Evolutionary conservation across 2,888 invertebrate species (phyloP), one percentile per base, ranked within the genome.

Genomic region (Apotomis capreana): DNA sequence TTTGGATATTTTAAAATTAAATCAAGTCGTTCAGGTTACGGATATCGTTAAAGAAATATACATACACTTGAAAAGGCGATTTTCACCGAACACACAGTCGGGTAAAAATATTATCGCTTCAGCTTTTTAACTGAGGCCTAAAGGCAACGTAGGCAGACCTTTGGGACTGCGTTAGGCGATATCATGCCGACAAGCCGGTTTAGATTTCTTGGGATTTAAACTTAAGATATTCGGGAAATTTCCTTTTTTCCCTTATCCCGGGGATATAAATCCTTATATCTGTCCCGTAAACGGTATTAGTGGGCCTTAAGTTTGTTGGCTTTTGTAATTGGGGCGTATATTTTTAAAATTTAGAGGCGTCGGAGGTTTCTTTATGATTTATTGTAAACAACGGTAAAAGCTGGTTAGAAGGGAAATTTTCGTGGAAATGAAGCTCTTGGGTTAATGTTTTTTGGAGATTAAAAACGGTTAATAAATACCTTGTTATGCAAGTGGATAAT

Each of bases 141-240:
- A 13, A n/a, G 70, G 73, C 76, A 77, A 76, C 77, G 74, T 72
- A 72, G 64, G 65, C 73, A 76, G 79, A 78, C 81, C 82, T 81
- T 75, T 75, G 83, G 82, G 85, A 84, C 81, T 81, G 75, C 77
- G 83, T 82, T 81, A 82, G 78, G 70, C 77, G 84, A 84, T 84
- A 84, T 80, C 83, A 84, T 79, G 80, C 81, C 81, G 79, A 73
- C 78, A 77, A 77, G 77, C 77, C 74, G 75, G 81, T 78, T 83
- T 80, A 82, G 83, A 85, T 85, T 84, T 81, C 82, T 80, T 70
- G 63, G 77, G 76, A 78, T 77, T 77, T 73, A 69, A 77, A 74
- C 77, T 77, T 76, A 76, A 76, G 77, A 76, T 75, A 77, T 76
- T 72, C 73, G 57, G 59, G 57, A 65, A 68, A 68, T 70, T 73